Evolutionary conservation across 2,888 invertebrate genomes (phyloP), one percentile per base, ranked within the genome.

Genomic region (Aethes cnicana): DNA sequence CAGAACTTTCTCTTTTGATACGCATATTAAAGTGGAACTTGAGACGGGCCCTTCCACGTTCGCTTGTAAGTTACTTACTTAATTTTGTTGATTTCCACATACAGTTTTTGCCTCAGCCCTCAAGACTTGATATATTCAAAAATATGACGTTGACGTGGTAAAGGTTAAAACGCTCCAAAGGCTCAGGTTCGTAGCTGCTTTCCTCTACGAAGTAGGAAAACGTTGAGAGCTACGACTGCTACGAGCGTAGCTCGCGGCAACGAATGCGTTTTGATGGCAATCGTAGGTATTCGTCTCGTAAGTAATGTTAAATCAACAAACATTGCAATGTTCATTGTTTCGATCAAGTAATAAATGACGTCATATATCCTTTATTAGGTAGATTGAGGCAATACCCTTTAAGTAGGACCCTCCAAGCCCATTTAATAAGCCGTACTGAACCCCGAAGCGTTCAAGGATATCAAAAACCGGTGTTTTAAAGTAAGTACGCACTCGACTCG

Each of bases 1-100:
- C 50, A 6, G 23, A 50, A 50, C 43, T 50, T 50, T 43, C 28
- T 28, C 49, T n/a, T 44, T 43, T 50, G 50, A 50, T 50, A 50
- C 50, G 43, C 50, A 44, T 50, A 43, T 43, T 50, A 37, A 50
- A 50, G 43, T 50, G 12, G 23, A 12, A 35, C 48, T 33, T 11
- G 9, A 7, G 16, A 8, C 11, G 23, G 50, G 36, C 12, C 7
- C n/a, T 17, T 43, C 43, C 23, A 17, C 11, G 18, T 37, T 18
- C 30, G 25, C 39, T n/a, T 6, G 25, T 9, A 7, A 9, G 6
- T 7, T 4, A 28, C 11, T 28, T 28, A 12, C 6, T 7, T 9
- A 12, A 11, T 7, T 6, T 11, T 12, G 1, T 6, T 12, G 9
- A 9, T 12, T 11, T 12, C 2, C 3, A 28, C 6, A 9, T 12